These are phyloP conservation scores for Iselma pallidipennis DNA, from an alignment of 2,888 invertebrate species.

Conservation along the genomic window DNA sequence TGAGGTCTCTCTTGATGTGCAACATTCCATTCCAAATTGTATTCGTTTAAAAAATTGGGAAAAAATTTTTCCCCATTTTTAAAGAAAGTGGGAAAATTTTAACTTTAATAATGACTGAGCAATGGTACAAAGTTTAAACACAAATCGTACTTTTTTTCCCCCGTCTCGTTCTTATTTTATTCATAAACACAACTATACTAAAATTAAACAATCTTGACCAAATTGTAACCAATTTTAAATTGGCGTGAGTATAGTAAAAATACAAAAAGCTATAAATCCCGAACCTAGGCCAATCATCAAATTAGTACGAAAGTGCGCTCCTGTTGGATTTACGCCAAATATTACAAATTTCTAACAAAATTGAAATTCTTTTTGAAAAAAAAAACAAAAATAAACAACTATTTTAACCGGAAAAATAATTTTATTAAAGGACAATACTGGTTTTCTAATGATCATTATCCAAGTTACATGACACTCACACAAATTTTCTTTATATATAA, in stretches of 20 bases:
- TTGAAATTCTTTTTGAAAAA: not conserved
- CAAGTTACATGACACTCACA: no score
- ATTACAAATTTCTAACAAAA: not conserved
- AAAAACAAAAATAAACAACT: no score
- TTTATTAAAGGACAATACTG: not conserved
- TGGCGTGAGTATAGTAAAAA: no score
- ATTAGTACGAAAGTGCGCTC: not conserved
- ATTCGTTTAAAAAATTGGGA: no score
- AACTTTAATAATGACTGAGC: no score
- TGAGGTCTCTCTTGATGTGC: not conserved
- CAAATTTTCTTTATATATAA: not conserved
- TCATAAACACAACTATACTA: not conserved
- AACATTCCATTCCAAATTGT: not conserved
- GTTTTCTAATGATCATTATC: no score
- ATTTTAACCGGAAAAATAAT: not conserved
- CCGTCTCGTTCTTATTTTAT: not conserved
- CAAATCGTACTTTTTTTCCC: not conserved
- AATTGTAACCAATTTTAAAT: not conserved
- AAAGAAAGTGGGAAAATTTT: no score
- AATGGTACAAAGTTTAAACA: no score
- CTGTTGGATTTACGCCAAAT: not conserved
- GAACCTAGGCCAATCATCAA: not conserved
- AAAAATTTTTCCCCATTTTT: no score
- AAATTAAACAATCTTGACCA: not conserved
- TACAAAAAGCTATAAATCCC: not conserved